A percentile compares a stretch with the other conserved stretches of the same genome.
phyloP scores from a whole-genome alignment of 2,888 invertebrate species.

The Troilus luridus region DNA sequence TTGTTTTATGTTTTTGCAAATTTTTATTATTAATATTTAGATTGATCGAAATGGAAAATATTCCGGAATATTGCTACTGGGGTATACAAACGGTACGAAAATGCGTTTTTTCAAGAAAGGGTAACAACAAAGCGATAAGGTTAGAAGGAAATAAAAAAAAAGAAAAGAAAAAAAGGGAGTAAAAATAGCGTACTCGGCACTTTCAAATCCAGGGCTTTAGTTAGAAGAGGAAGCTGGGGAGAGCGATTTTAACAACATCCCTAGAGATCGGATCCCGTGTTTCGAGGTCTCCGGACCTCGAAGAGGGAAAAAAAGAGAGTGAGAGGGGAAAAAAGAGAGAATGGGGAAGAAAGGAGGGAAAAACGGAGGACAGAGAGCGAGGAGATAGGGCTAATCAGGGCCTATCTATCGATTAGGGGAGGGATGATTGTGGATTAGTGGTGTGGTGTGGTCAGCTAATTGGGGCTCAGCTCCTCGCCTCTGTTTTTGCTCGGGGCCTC shows the following conservation, averaged over 20 bases:
- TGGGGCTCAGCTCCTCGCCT: not conserved
- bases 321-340: not conserved
- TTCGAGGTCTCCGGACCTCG: not conserved
- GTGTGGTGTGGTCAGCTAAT: slow-evolving; percentile 56
- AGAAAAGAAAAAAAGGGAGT: not conserved
- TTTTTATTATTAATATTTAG: too few species aligned
- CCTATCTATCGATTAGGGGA: slow-evolving; percentile 61
- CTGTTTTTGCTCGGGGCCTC: not conserved
- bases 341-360: not conserved
- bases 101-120: not conserved
- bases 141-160: not conserved
- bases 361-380: slow-evolving; percentile 17
- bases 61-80: too few species aligned
- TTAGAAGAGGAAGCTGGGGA: slow-evolving; percentile 22
- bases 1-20: too few species aligned
- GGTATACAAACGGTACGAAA: not conserved
- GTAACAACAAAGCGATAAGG: not conserved
- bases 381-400: slow-evolving; percentile 54
- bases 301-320: not conserved
- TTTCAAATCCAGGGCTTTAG: slow-evolving; percentile 27
- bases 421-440: slow-evolving; percentile 62
- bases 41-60: too few species aligned
- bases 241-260: slow-evolving; percentile 20
- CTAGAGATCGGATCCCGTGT: slow-evolving; percentile 43
- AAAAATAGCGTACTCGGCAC: slow-evolving; percentile 34